Base-by-base conservation (phyloP, 2,888 invertebrate species). In the Anaspis maculata region DNA sequence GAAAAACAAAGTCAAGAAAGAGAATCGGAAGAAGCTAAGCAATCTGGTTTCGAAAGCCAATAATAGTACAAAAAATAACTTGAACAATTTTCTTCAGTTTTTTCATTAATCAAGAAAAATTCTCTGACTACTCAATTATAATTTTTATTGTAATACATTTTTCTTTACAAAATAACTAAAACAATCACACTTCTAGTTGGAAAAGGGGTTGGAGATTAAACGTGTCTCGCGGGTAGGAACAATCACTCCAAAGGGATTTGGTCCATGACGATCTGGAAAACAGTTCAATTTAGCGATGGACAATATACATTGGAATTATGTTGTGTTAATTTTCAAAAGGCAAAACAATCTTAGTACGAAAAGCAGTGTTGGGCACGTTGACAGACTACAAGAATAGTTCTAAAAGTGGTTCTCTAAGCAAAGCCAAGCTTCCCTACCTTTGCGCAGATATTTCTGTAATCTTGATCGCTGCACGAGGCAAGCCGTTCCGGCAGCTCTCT, bases 401-500 rank as follows among this genome's bases (percentile, higher is more conserved):
- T 25, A 24, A 15, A 15, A 29, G 27, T 16, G 13, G 25, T 37
- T 28, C 52, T 56, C 27, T 25, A 34, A 28, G 19, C 22, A 27
- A 21, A 12, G 23, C 10, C n/a, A n/a, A n/a, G n/a, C n/a, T n/a
- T 19, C 50, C 67, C 67, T 79, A 89, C 89, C 86, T 90, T 80
- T 41, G 84, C 77, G 66, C 89, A 86, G 72, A 83, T 80, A 57
- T 75, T 77, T 60, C 83, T 82, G 70, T 88, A 90, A 61, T 85
- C 79, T 59, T 81, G 81, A 65, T 89, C 88, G 51, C 83, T 78
- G 68, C 83, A 83, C 77, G 83, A 80, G 44, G 83, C 80, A 16
- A 80, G 79, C 58, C 86, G 79, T 58, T 83, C 83, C 42, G 91
- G 91, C 61, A 88, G 72, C 46, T 81, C 76, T 66, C 85, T 80